Percentiles rank a stretch among this genome's conserved stretches.
Conservation (phyloP, 2,113 vertebrate genomes). For the Candoia aspera region DNA sequence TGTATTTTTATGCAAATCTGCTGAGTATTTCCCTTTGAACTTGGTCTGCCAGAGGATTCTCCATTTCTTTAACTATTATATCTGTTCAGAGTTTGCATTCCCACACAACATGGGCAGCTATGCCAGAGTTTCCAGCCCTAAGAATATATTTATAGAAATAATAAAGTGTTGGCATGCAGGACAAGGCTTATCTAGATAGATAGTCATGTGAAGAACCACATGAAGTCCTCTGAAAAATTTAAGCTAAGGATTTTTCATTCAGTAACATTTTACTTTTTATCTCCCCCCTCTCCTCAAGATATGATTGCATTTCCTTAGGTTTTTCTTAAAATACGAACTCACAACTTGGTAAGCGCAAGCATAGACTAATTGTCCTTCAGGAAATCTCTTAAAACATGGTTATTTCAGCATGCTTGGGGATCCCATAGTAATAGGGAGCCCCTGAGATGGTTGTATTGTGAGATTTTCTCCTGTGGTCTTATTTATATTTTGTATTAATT, state of each 20-base stretch:
- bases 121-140: background rate
- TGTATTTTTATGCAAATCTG: background rate
- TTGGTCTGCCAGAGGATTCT: background rate
- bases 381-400: background rate
- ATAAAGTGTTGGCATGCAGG: background rate
- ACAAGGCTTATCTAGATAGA: background rate
- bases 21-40: background rate
- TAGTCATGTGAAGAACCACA: background rate
- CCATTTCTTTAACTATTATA: background rate
- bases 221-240: background rate
- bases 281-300: background rate
- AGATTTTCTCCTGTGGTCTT: background rate
- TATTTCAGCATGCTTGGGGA: background rate
- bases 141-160: background rate
- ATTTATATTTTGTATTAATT: background rate
- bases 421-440: background rate
- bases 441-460: background rate
- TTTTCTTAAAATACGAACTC: background rate
- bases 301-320: background rate
- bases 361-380: background rate
- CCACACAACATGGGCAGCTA: background rate
- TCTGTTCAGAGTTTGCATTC: background rate
- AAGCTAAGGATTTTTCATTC: background rate
- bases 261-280: background rate
- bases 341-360: background rate